phyloP scores from a whole-genome alignment of 2,113 vertebrate species.

The Myotis davidii region DNA sequence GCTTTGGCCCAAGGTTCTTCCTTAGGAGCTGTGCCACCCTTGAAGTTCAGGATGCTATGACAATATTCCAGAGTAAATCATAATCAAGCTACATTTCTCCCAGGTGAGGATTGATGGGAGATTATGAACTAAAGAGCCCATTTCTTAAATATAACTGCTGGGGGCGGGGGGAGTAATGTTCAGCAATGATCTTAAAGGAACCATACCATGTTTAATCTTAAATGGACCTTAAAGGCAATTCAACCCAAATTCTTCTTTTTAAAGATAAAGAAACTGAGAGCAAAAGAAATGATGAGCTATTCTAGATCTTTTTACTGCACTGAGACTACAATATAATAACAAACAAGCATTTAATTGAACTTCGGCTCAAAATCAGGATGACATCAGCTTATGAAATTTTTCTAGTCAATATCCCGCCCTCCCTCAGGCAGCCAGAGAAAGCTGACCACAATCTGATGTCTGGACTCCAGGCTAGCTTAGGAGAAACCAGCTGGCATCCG shows the following conservation, averaged over 20 bases:
- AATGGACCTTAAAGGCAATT: neutral
- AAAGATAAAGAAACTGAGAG: neutral
- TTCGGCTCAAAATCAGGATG: constrained; percentile 36
- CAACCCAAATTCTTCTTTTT: neutral
- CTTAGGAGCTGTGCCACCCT: neutral
- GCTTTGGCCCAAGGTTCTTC: neutral
- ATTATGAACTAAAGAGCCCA: neutral
- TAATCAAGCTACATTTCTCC: neutral
- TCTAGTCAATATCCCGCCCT: neutral
- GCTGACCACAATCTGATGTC: neutral
- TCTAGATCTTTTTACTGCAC: neutral
- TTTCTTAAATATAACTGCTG: neutral
- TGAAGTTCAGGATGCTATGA: neutral
- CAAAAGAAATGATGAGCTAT: neutral
- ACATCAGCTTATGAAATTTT: neutral
- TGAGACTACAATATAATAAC: neutral
- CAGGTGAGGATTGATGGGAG: neutral
- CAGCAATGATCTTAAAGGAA: neutral
- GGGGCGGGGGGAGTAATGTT: neutral
- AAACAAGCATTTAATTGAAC: constrained; percentile 23
- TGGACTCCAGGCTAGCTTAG: neutral
- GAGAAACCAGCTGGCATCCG: neutral
- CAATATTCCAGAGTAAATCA: neutral
- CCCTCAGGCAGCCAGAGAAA: neutral
- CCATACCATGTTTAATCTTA: neutral